Evolutionary conservation across 2,113 vertebrate species (phyloP).

Genomic region (Vimba vimba): DNA sequence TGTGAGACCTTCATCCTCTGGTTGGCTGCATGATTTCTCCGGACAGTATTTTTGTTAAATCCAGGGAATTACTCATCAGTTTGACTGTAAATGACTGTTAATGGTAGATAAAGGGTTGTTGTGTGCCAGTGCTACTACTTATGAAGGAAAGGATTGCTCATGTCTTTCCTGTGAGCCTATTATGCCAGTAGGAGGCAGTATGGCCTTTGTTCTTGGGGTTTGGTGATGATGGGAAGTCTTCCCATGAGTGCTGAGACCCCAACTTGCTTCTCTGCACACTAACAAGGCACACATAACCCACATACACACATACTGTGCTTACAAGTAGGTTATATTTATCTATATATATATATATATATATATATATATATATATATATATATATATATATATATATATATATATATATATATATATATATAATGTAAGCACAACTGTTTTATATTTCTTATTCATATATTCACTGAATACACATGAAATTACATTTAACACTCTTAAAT

Average conservation of each 20-base stretch:
- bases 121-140: background rate
- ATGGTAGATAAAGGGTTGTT: background rate
- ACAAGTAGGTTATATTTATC: background rate
- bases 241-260: constrained; percentile 16
- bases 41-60: background rate
- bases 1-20: background rate
- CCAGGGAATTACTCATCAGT: background rate
- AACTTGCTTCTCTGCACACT: constrained; percentile 1
- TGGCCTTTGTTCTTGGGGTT: constrained; percentile 67
- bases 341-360: background rate
- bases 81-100: constrained; percentile 1
- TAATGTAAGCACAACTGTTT: background rate
- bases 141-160: background rate
- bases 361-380: background rate
- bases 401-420: background rate
- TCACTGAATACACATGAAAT: background rate
- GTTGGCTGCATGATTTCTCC: background rate
- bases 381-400: background rate
- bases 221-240: constrained; percentile 25
- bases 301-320: constrained; percentile 6
- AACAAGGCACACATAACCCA: constrained; percentile 35
- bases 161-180: constrained; percentile 81
- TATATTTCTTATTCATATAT: background rate
- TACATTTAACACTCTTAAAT: background rate
- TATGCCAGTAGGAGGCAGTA: constrained; percentile 76